Base-by-base conservation (phyloP, 2,797 vertebrate species). In the Micrastur ruficollis region DNA sequence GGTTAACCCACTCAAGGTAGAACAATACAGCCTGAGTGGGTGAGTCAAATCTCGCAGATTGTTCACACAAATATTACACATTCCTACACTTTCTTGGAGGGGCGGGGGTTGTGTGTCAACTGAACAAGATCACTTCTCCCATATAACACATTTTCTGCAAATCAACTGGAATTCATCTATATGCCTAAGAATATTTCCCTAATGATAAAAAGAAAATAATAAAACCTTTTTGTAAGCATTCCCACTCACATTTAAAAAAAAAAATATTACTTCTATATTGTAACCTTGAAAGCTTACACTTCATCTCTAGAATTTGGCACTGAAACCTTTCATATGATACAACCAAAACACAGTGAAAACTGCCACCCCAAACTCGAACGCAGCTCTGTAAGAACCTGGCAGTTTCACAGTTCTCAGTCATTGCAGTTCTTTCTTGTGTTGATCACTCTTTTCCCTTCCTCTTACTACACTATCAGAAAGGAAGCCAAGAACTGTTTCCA, bases 41-140 rank as follows among this genome's bases (percentile, higher is more conserved):
- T 81, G 92, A 94, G 59, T 78, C 59, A 82, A 92, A 94, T 70
- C 58, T 94, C 62, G 55, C 59, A 79, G 82, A 92, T 46, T 84
- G 38, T 88, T 96, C 83, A 90, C 61, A 79, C 25, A 94, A 94
- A 68, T 86, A 86, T 86, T 96, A 81, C 36, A 86, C 42, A 90
- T 90, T 86, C 73, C 90, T 93, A 70, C 73, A 58, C 44, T 66
- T 94, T 89, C 62, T 67, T 72, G 25, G 22, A 23, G 23, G 56
- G 23, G 49, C 42, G 18, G 42, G 42, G 18, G 42, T 17, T 44
- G 42, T 44, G 42, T 17, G 16, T 18, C 18, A 70, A 18, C 63
- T 36, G 50, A 93, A 70, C 36, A 63, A 67, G 36, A 91, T 73
- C 18, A 25, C 40, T 85, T 86, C 32, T 90, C n/a, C 27, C 25